Evolutionary conservation across 2,797 vertebrate genomes (phyloP).

Genomic region (Austrolebias charrua): DNA sequence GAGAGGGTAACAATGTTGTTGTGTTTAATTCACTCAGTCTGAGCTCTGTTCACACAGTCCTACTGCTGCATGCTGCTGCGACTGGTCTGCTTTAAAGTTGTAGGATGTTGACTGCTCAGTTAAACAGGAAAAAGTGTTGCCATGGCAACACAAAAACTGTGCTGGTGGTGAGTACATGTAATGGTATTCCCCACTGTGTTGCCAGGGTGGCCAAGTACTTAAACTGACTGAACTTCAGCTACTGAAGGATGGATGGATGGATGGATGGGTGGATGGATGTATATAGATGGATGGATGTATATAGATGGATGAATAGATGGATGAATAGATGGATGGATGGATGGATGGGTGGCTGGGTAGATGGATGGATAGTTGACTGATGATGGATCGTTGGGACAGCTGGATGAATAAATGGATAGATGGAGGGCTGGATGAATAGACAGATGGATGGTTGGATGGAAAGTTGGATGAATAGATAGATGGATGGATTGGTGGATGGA

Average conservation of each 20-base stretch:
- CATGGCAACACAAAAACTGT: slow-evolving; percentile 72
- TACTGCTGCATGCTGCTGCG: slow-evolving; percentile 22
- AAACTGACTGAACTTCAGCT: neutral
- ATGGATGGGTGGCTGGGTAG: slow-evolving; percentile 1
- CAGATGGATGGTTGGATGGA: too few species aligned
- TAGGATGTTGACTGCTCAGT: slow-evolving; percentile 46
- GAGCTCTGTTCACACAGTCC: neutral
- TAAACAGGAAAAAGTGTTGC: slow-evolving; percentile 55
- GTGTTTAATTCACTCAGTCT: slow-evolving; percentile 12
- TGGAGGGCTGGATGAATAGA: too few species aligned
- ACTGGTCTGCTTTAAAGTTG: slow-evolving; percentile 35
- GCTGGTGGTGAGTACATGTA: slow-evolving; percentile 62
- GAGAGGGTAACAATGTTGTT: slow-evolving; percentile 81
- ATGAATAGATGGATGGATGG: neutral
- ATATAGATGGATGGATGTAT: too few species aligned
- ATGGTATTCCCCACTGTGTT: slow-evolving; percentile 73
- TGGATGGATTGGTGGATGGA: too few species aligned
- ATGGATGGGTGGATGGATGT: neutral
- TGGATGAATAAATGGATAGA: too few species aligned
- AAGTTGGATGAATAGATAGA: too few species aligned
- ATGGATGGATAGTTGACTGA: too few species aligned
- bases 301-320: neutral
- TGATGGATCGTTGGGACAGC: too few species aligned
- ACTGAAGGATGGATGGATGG: neutral
- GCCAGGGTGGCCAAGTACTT: slow-evolving; percentile 61